These are phyloP conservation scores for Pseudorectes ferrugineus DNA, from an alignment of 2,113 vertebrate species.

Conservation along the genomic window DNA sequence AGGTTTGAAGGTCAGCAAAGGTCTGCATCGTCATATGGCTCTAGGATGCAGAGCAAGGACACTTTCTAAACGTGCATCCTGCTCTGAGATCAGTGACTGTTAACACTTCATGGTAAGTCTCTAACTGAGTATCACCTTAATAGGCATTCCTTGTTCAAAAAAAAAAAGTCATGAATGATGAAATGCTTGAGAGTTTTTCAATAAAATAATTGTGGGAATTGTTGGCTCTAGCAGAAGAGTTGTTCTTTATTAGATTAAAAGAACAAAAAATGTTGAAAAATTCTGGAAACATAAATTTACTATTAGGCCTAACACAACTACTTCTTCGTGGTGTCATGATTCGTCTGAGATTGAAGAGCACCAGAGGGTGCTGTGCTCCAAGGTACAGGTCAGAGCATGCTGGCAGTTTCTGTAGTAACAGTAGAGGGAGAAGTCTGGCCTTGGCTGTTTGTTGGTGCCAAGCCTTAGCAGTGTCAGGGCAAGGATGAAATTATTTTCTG, in stretches of 20 bases:
- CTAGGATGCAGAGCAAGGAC: rapidly evolving
- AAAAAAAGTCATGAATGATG: neutral
- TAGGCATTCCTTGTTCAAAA: neutral
- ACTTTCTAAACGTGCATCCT: neutral
- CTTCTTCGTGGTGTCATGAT: neutral
- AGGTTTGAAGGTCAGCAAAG: neutral
- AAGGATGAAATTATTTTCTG: neutral
- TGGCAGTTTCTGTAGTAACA: neutral
- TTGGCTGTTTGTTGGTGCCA: neutral
- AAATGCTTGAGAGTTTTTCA: neutral
- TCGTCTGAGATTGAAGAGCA: neutral
- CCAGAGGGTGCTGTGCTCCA: constrained; percentile 26
- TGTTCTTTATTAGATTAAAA: neutral
- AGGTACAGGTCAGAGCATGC: neutral
- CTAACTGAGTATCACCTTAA: neutral
- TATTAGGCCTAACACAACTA: neutral
- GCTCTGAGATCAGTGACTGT: neutral
- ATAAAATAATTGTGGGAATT: neutral
- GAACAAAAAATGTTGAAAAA: neutral
- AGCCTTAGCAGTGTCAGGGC: neutral
- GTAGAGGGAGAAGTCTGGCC: neutral
- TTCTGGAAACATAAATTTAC: neutral
- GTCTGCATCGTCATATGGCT: neutral
- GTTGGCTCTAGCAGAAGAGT: neutral
- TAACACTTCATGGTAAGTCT: neutral